These are phyloP conservation scores for Epinotia brunnichana DNA, from an alignment of 2,888 invertebrate species.

Conservation along the genomic window DNA sequence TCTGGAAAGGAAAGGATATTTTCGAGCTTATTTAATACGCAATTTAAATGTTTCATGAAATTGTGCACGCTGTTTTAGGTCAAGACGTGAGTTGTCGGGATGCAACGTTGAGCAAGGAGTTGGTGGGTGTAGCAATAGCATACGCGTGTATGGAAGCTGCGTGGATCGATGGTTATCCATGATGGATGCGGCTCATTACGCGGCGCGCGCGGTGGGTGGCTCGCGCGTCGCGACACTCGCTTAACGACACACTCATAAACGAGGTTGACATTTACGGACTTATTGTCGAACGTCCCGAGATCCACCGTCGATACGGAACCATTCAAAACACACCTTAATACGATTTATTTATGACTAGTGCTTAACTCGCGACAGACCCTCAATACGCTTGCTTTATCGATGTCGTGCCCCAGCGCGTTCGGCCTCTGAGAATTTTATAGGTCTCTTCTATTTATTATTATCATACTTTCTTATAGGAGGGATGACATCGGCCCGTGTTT, in stretches of 20 bases:
- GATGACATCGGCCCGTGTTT: slow-evolving; percentile 69
- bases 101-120: slow-evolving; percentile 44
- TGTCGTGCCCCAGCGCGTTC: slow-evolving; percentile 53
- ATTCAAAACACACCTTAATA: slow-evolving; percentile 74
- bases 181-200: slow-evolving; percentile 77
- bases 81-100: not conserved
- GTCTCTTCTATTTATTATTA: slow-evolving; percentile 69
- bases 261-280: slow-evolving; percentile 65
- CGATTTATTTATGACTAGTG: slow-evolving; percentile 77
- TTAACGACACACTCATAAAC: slow-evolving; percentile 72
- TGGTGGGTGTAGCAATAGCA: slow-evolving; percentile 47
- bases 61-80: not conserved
- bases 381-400: slow-evolving; percentile 66
- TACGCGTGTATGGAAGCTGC: slow-evolving; percentile 50
- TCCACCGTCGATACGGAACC: slow-evolving; percentile 70
- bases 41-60: not conserved
- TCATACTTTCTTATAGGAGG: slow-evolving; percentile 62
- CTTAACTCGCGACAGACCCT: slow-evolving; percentile 64
- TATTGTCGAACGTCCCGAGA: slow-evolving; percentile 71
- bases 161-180: slow-evolving; percentile 71
- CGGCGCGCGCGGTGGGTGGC: slow-evolving; percentile 71
- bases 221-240: slow-evolving; percentile 52
- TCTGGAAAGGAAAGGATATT: not conserved
- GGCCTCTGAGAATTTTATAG: slow-evolving; percentile 69
- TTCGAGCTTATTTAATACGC: not conserved